Conservation (phyloP, 35 echinoderm and acorn worm species). For the Heliocidaris tuberculata region DNA sequence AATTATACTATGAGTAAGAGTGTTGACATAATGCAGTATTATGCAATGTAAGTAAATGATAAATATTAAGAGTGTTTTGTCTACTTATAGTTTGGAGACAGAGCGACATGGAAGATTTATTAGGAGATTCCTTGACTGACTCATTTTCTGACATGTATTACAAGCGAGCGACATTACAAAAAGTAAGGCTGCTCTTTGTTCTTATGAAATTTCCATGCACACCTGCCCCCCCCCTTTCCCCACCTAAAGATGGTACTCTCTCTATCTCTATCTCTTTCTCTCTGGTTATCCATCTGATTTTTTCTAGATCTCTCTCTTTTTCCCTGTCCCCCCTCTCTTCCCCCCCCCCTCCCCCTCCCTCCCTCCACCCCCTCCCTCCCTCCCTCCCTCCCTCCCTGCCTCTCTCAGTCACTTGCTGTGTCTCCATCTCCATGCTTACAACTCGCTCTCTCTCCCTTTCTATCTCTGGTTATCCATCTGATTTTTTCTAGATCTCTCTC, state of each 20-base stretch:
- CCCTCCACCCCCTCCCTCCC: too few species aligned
- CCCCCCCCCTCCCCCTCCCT: too few species aligned
- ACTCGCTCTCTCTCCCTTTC: too few species aligned
- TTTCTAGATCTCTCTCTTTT: not conserved
- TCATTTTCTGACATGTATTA: not conserved
- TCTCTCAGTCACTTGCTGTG: too few species aligned
- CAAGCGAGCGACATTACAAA: not conserved
- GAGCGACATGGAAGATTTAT: not conserved
- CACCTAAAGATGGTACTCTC: not conserved
- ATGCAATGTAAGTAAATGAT: not conserved
- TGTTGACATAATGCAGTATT: not conserved
- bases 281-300: not conserved
- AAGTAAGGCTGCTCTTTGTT: not conserved
- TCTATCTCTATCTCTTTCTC: not conserved
- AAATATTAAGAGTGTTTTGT: slow-evolving; percentile 2
- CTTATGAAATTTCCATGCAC: not conserved
- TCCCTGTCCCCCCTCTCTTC: not conserved
- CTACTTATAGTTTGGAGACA: not conserved
- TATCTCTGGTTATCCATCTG: not conserved
- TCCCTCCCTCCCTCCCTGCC: not conserved
- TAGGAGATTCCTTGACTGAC: not conserved
- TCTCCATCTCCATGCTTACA: too few species aligned
- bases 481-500: too few species aligned
- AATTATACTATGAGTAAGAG: not conserved
- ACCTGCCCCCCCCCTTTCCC: not conserved